A percentile compares a stretch with the other conserved stretches of the same genome.
Evolutionary conservation across 2,888 invertebrate species (phyloP).

Genomic region (Xanthorhoe designata): DNA sequence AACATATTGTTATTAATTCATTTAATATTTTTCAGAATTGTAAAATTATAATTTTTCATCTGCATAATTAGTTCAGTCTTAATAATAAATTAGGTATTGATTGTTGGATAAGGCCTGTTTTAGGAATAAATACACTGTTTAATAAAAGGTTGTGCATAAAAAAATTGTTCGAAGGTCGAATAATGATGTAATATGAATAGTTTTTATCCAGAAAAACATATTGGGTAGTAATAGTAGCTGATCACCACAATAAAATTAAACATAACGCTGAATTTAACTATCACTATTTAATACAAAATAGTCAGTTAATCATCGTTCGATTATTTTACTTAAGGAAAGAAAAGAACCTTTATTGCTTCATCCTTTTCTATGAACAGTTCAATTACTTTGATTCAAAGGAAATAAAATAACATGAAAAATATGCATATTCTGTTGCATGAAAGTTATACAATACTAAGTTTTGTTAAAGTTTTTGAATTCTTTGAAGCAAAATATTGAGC

Average conservation of each 20-base stretch:
- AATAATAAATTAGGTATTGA: conserved; percentile 59
- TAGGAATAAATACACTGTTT: neutral
- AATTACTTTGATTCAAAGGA: neutral
- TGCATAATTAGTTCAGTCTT: conserved; percentile 75
- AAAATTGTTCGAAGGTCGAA: neutral
- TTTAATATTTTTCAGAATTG: conserved; percentile 26
- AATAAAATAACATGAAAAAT: neutral
- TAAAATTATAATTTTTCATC: conserved; percentile 47
- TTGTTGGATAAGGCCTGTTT: neutral
- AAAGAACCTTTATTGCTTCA: too few relatives aligned
- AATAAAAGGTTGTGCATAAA: neutral
- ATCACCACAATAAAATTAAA: conserved; percentile 5
- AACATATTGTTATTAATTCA: conserved; percentile 11
- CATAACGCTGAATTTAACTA: neutral
- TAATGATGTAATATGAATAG: too few relatives aligned
- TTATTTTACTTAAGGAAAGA: neutral
- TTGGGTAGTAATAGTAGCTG: neutral
- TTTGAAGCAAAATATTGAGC: conserved; percentile 23
- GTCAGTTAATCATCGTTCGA: conserved; percentile 15
- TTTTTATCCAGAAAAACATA: too few relatives aligned
- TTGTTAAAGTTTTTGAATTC: too few relatives aligned
- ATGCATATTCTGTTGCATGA: neutral
- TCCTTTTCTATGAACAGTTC: too few relatives aligned
- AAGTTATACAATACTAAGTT: neutral
- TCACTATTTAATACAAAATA: conserved; percentile 31